Percentiles rank a stretch among this genome's conserved stretches.
Conservation (phyloP, 2,888 invertebrate species). For the Dryadula phaetusa region DNA sequence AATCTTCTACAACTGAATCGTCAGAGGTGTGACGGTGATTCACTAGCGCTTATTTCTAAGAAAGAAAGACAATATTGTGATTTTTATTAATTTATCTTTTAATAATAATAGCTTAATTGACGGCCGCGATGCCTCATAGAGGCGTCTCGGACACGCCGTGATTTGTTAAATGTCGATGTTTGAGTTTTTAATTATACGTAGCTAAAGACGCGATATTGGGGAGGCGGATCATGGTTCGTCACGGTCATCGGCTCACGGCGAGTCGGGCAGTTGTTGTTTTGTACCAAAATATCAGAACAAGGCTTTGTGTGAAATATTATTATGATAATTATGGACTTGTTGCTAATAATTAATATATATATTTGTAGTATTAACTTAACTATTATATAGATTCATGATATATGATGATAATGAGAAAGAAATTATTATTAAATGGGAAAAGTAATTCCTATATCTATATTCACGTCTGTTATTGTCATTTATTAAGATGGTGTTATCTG, state of each 20-base stretch:
- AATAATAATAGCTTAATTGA: constrained; percentile 76
- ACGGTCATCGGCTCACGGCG: constrained; percentile 60
- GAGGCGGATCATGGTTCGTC: constrained; percentile 73
- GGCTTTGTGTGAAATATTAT: constrained; percentile 29
- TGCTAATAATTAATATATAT: constrained; percentile 40
- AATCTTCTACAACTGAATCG: constrained; percentile 67
- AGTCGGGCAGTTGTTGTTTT: constrained; percentile 49
- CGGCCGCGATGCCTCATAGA: constrained; percentile 70
- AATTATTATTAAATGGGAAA: constrained; percentile 56
- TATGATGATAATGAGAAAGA: constrained; percentile 57
- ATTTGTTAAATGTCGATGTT: constrained; percentile 80
- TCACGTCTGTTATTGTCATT: constrained; percentile 10
- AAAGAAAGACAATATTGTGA: constrained; percentile 65
- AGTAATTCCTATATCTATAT: constrained; percentile 49
- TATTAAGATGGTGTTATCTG: neutral
- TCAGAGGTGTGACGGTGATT: constrained; percentile 75
- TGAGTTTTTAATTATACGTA: constrained; percentile 81
- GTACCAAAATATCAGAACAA: constrained; percentile 50
- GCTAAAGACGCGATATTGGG: constrained; percentile 77
- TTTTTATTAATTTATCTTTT: constrained; percentile 67
- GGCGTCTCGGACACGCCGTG: constrained; percentile 59
- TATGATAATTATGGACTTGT: neutral
- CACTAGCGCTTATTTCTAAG: constrained; percentile 66
- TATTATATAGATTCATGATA: constrained; percentile 61
- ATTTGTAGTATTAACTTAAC: constrained; percentile 61